Base-by-base conservation (phyloP, 1,140 invertebrate species). In the Pomacea maculata region DNA sequence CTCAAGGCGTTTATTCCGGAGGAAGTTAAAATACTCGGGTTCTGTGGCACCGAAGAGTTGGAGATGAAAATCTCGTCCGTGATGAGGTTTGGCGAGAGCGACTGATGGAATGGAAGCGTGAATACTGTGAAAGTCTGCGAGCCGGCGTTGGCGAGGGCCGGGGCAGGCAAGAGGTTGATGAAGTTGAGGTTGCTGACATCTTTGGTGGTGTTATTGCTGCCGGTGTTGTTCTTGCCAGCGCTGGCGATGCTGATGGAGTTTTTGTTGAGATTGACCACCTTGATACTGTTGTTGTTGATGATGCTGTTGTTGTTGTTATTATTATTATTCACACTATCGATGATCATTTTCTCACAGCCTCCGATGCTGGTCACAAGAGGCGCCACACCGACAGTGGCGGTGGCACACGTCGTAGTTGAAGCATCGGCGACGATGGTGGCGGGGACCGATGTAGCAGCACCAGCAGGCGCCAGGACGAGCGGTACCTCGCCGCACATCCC, bases 261-360 rank as follows among this genome's bases (percentile, higher is more conserved):
- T 21, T n/a, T 61, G 52, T 72, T 81, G 64, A 70, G 45, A 54
- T 76, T 76, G 19, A 77, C 54, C 61, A 70, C 55, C 12, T 77
- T 76, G 80, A 54, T 77, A 52, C 64, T 75, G 21, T 75, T 80
- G 79, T 68, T 80, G 73, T 70, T 81, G 73, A 76, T 75, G 45
- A 63, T 81, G 55, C 34, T 76, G 68, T 57, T 81, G 80, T 72
- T 75, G 52, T n/a, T 57, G 25, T 54, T 72, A 54, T 65, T 81
- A 29, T 68, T 70, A 45, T 55, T 78, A 63, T 25, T 25, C 52
- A 29, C 55, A 54, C 45, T 75, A 57, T 57, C 34, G 14, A 54
- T 77, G 4, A 19, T 76, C 45, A 78, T 54, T 65, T 21, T 45
- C 14, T 57, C 57, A 17, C 57, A 61, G 11, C 57, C 57, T 11